Percentiles rank a stretch among this genome's conserved stretches.
Conservation (phyloP, 2,113 vertebrate genomes). For the Caranx melampygus region DNA sequence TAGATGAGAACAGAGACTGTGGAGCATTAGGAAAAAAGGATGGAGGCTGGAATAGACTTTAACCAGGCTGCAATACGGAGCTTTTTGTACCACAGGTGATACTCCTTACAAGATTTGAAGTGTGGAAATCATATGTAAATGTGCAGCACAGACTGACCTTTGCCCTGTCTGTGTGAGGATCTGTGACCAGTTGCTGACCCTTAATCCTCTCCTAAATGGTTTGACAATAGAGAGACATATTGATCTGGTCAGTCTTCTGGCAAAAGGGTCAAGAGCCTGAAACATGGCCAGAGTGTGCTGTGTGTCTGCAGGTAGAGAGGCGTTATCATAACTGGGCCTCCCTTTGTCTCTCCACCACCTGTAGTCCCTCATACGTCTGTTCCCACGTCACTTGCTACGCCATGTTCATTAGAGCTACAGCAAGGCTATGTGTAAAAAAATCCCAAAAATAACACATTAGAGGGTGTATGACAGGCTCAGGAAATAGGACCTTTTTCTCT, state of each 20-base stretch:
- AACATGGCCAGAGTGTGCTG: slow-evolving; percentile 21
- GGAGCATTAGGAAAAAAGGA: not conserved
- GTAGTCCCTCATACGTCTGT: slow-evolving; percentile 34
- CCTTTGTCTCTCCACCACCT: slow-evolving; percentile 36
- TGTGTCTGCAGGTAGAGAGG: slow-evolving; percentile 64
- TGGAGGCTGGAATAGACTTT: not conserved
- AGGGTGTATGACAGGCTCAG: slow-evolving; percentile 69
- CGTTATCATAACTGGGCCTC: slow-evolving; percentile 10
- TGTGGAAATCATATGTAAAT: slow-evolving; percentile 72
- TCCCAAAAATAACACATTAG: slow-evolving; percentile 69
- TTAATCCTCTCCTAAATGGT: slow-evolving; percentile 80
- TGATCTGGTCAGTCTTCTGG: slow-evolving; percentile 74
- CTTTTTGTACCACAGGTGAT: slow-evolving; percentile 62
- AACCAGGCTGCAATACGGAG: not conserved
- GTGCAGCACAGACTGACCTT: slow-evolving; percentile 65
- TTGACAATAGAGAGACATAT: slow-evolving; percentile 82
- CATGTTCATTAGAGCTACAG: slow-evolving; percentile 66
- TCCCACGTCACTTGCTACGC: slow-evolving; percentile 39
- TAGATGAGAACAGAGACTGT: slow-evolving; percentile 26
- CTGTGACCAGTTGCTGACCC: slow-evolving; percentile 77
- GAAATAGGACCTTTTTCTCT: slow-evolving; percentile 72
- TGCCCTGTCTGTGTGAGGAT: slow-evolving; percentile 67
- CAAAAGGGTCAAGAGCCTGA: slow-evolving; percentile 69
- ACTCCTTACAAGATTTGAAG: slow-evolving; percentile 46
- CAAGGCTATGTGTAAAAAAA: slow-evolving; percentile 73